These are phyloP conservation scores for Gila robusta DNA, from an alignment of 2,797 vertebrate genomes.

Conservation along the genomic window DNA sequence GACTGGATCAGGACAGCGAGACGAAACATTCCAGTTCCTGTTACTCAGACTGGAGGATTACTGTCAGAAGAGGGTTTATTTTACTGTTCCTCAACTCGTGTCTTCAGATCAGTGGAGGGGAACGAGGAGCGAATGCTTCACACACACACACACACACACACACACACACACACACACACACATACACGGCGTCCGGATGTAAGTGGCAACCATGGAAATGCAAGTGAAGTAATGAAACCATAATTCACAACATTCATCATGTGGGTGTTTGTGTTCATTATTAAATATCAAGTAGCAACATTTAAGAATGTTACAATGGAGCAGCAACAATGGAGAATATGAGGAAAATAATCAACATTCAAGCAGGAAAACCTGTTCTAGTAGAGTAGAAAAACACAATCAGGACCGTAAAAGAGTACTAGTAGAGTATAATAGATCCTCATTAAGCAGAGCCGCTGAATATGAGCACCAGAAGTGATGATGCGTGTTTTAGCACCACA, in stretches of 20 bases:
- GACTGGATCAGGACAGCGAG: constrained; percentile 22
- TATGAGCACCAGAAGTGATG: not conserved
- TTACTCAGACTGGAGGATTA: constrained; percentile 45
- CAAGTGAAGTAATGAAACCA: constrained; percentile 50
- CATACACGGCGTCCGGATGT: not conserved
- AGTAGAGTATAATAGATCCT: no score
- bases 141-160: no score
- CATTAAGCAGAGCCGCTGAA: not conserved
- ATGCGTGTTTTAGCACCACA: not conserved
- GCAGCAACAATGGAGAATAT: no score
- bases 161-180: no score
- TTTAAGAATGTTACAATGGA: no score
- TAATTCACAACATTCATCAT: constrained; percentile 19
- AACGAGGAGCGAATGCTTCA: not conserved
- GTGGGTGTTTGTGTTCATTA: constrained; percentile 31
- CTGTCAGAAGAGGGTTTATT: not conserved
- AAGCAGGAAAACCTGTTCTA: no score
- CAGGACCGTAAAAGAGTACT: no score
- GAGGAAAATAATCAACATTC: no score
- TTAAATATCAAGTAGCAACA: constrained; percentile 32
- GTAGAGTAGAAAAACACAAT: no score
- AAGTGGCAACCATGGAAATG: constrained; percentile 43
- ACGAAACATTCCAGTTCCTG: constrained; percentile 45
- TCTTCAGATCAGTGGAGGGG: not conserved
- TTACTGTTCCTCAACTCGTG: constrained; percentile 31